A percentile compares a stretch with the other conserved stretches of the same genome.
These are phyloP conservation scores for Sphyrna mokarran DNA, from an alignment of 2,113 vertebrate genomes.

Conservation along the genomic window DNA sequence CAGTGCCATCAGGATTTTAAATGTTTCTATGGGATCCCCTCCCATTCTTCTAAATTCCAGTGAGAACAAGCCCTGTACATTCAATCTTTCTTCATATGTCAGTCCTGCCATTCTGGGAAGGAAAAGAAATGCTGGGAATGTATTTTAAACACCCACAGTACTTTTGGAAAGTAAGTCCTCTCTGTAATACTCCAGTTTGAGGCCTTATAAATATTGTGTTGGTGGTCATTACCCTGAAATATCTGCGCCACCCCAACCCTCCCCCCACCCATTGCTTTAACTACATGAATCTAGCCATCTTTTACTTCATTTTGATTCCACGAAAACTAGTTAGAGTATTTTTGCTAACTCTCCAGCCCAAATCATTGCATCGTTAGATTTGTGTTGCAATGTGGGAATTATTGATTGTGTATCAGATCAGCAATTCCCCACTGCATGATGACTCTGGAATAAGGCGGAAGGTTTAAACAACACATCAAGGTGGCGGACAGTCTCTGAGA, in stretches of 20 bases:
- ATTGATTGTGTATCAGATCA: not conserved
- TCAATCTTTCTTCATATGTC: too few relatives aligned
- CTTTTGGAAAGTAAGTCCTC: not conserved
- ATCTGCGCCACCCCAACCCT: too few relatives aligned
- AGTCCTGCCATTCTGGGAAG: too few relatives aligned
- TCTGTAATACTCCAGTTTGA: not conserved
- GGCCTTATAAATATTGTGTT: not conserved
- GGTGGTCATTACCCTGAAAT: not conserved
- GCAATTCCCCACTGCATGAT: not conserved
- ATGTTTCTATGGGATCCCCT: too few relatives aligned
- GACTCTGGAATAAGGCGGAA: not conserved
- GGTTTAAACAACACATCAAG: not conserved
- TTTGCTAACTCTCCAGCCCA: too few relatives aligned
- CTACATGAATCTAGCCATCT: not conserved
- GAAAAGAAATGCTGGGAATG: not conserved
- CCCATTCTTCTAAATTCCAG: too few relatives aligned
- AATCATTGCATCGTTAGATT: too few relatives aligned
- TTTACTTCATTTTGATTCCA: not conserved
- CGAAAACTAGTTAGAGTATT: not conserved
- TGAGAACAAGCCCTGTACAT: too few relatives aligned
- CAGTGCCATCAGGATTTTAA: too few relatives aligned
- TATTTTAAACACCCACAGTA: not conserved
- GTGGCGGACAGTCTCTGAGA: not conserved
- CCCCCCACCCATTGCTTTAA: too few relatives aligned
- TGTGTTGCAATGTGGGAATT: not conserved